Conservation (phyloP, 2,797 vertebrate genomes). For the Dipus sagitta region DNA sequence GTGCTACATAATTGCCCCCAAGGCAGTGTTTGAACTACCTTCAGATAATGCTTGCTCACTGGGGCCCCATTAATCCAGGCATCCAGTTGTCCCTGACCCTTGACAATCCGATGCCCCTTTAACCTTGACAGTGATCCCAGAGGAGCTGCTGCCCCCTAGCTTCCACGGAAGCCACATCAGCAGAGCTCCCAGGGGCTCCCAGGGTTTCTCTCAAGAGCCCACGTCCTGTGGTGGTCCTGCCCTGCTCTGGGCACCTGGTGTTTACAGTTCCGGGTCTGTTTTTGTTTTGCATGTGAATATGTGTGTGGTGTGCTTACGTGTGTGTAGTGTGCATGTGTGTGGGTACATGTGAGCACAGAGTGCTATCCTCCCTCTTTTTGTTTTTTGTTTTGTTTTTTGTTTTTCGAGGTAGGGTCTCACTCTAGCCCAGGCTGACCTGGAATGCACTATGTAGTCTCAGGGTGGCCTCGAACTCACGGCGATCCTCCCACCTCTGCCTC, state of each 20-base stretch:
- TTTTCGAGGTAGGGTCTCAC: too few species aligned
- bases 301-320: too few species aligned
- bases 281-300: too few species aligned
- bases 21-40: not conserved
- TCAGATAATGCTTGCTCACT: not conserved
- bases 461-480: too few species aligned
- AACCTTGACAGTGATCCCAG: not conserved
- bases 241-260: rapidly evolving
- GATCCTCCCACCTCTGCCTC: too few species aligned
- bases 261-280: too few species aligned
- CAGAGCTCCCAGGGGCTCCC: not conserved
- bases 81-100: not conserved
- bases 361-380: too few species aligned
- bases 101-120: not conserved
- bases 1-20: not conserved
- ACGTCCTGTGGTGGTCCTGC: not conserved
- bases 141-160: not conserved
- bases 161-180: not conserved
- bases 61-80: not conserved
- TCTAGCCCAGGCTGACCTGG: too few species aligned
- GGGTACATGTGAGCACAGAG: too few species aligned
- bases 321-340: too few species aligned
- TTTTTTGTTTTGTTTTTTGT: too few species aligned
- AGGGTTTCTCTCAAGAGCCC: not conserved
- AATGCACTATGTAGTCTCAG: too few species aligned